phyloP scores from a whole-genome alignment of 2,797 vertebrate genomes.

The Myotis vivesi region DNA sequence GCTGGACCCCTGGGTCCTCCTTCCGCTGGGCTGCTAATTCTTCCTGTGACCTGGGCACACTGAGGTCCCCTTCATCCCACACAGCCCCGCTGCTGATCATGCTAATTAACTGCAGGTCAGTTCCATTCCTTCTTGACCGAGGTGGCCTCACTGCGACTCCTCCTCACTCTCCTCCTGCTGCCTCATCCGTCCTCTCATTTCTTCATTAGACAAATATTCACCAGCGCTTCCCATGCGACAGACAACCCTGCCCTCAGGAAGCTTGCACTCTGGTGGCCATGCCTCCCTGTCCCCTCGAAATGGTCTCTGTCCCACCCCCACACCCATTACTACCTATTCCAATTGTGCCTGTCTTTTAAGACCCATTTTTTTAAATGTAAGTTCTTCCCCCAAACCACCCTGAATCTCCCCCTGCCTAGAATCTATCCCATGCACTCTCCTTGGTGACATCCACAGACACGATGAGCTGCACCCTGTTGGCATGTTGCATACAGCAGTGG shows the following conservation, averaged over 20 bases:
- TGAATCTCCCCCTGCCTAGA: neutral
- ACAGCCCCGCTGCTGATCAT: accelerated
- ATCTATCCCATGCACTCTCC: neutral
- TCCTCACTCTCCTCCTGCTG: neutral
- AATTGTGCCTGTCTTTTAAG: neutral
- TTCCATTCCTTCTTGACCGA: neutral
- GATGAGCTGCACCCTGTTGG: neutral
- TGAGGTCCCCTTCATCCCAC: neutral
- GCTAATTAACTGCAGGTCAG: neutral
- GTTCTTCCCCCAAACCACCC: neutral
- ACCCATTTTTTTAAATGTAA: neutral
- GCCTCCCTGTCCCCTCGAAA: neutral
- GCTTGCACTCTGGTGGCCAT: neutral
- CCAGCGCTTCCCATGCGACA: neutral
- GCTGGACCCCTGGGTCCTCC: neutral
- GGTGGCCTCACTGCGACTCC: neutral
- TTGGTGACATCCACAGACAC: neutral
- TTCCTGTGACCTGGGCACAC: neutral
- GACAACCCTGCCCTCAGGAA: neutral
- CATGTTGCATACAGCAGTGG: neutral
- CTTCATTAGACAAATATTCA: neutral
- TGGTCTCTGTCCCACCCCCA: neutral
- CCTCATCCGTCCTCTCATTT: neutral
- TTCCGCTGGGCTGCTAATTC: neutral
- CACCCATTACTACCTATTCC: neutral